These are phyloP conservation scores for Lipophrys pholis DNA, from an alignment of 2,113 vertebrate species.

Conservation along the genomic window DNA sequence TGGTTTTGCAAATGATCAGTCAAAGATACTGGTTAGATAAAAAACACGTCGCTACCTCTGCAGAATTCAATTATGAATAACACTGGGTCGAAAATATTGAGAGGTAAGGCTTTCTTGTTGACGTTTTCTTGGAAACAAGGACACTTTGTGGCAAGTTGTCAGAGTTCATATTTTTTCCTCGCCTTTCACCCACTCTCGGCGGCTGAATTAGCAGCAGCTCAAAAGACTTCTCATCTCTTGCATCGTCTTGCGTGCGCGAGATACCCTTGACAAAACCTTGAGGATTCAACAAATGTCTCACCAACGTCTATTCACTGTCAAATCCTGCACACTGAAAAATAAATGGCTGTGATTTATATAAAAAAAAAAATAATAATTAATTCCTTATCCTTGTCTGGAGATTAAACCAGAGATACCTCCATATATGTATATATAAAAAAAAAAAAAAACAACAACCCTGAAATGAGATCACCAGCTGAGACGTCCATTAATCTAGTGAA, in stretches of 20 bases:
- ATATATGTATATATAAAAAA: neutral
- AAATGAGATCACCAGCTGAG: conserved; percentile 44
- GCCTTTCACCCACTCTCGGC: conserved; percentile 3
- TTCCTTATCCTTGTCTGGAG: conserved; percentile 26
- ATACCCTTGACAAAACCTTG: conserved; percentile 64
- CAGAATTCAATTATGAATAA: conserved; percentile 50
- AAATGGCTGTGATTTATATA: conserved; percentile 37
- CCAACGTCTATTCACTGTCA: conserved; percentile 18
- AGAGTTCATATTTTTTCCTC: conserved; percentile 3
- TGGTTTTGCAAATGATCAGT: conserved; percentile 59
- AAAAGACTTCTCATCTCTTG: conserved; percentile 32
- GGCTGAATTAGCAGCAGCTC: conserved; percentile 29
- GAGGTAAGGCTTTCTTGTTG: conserved; percentile 43
- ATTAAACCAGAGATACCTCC: conserved; percentile 33
- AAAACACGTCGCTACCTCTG: conserved; percentile 41
- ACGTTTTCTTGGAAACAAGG: conserved; percentile 32
- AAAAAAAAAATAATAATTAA: conserved; percentile 12
- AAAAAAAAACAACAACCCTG: conserved; percentile 4
- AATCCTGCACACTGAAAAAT: conserved; percentile 24
- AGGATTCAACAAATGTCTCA: conserved; percentile 33
- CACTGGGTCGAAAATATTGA: conserved; percentile 14
- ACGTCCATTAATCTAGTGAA: conserved; percentile 53
- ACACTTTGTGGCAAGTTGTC: conserved; percentile 27
- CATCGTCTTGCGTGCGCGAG: conserved; percentile 10
- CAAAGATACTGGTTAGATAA: conserved; percentile 44